Evolutionary conservation across 2,888 invertebrate genomes (phyloP), one percentile per base, ranked within the genome.

Genomic region (Napeogenes inachia): DNA sequence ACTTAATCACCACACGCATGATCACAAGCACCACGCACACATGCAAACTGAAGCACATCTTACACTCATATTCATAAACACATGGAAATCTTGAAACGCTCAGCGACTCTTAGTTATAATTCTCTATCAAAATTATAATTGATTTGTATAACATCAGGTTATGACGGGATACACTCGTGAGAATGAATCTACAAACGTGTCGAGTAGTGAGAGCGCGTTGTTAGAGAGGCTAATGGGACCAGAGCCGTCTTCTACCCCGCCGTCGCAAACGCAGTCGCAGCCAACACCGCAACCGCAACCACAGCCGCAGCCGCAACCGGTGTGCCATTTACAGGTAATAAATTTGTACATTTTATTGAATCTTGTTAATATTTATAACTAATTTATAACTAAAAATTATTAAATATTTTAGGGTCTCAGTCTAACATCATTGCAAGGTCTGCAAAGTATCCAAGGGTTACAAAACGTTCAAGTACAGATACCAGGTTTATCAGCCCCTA

Each of bases 381-480:
- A 4, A 6, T n/a, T 10, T 42, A 42, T 42, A 42, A 42, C 10
- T 42, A 42, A 10, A 42, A 42, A 10, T 42, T 42, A 42, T 42
- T 10, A 12, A 10, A 2, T 42, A 35, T 78, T 73, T 2, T 80
- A 95, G 89, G 94, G 95, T 71, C 91, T 96, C 70, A 95, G 95
- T 82, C 89, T 95, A 71, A 93, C 95, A 59, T 94, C 95, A 35
- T 89, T 96, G 46, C 95, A 95, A 85, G 95, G 95, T 30, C 93
- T 95, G 33, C 94, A 95, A 88, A 92, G 87, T 72, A 93, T 95
- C 61, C 93, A 95, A 66, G 95, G 95, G 38, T 85, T 96, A 57
- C 95, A 95, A 80, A 95, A 95, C 82, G 94, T 95, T 60, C 95
- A 95, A 88, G 94, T 95, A 56, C 96, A 96, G 78, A 93, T 97